Evolutionary conservation across 2,797 vertebrate genomes (phyloP).

Genomic region (Rhabdomys pumilio): DNA sequence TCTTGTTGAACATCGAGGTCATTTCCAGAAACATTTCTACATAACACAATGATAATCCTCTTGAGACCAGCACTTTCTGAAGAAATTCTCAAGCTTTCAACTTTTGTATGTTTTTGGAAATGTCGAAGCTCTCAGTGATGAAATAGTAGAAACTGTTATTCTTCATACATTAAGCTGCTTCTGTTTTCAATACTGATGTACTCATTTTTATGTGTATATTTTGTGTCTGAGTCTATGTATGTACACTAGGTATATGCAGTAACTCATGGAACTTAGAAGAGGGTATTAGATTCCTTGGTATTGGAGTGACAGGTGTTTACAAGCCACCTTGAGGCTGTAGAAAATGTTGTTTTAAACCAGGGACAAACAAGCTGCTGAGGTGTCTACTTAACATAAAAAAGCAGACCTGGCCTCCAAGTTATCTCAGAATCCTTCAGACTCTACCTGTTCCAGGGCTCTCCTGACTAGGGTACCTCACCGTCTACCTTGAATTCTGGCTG

Average conservation of each 20-base stretch:
- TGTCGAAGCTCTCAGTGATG: not conserved
- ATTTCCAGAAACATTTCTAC: not conserved
- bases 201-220: not conserved
- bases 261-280: not conserved
- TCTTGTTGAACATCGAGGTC: not conserved
- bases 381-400: not conserved
- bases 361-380: not conserved
- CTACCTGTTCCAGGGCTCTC: not conserved
- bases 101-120: constrained; percentile 27
- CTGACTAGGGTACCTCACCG: not conserved
- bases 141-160: not conserved
- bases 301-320: not conserved
- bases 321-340: not conserved
- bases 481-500: not conserved
- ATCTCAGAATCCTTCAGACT: not conserved
- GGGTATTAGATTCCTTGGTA: too few relatives aligned
- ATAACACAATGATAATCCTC: not conserved
- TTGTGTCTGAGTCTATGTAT: not conserved
- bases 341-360: not conserved
- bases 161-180: not conserved
- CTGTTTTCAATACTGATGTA: not conserved
- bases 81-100: constrained; percentile 23
- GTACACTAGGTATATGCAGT: not conserved
- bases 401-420: not conserved
- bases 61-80: not conserved